phyloP scores from a whole-genome alignment of 2,888 invertebrate species.

The Vesta saturnalis region DNA sequence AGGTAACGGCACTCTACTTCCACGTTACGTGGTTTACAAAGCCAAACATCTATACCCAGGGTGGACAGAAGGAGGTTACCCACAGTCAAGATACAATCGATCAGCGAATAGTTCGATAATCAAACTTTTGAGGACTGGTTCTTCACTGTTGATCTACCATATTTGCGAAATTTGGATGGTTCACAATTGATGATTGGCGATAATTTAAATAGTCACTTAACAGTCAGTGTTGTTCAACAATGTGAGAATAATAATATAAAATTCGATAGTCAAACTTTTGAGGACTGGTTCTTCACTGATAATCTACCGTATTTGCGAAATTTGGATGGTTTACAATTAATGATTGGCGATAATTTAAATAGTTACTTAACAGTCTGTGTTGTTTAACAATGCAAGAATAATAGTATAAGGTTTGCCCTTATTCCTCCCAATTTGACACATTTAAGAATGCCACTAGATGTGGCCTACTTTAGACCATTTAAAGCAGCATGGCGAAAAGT shows the following conservation, averaged over 20 bases:
- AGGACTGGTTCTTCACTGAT: not conserved
- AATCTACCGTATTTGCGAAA: not conserved
- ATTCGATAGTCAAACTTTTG: not conserved
- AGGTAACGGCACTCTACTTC: slow-evolving; percentile 47
- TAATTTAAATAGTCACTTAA: not conserved
- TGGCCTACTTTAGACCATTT: not conserved
- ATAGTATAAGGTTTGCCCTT: not conserved
- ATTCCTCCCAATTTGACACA: not conserved
- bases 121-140: not conserved
- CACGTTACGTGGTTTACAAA: slow-evolving; percentile 52
- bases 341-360: not conserved
- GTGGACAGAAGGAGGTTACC: slow-evolving; percentile 3
- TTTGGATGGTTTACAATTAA: not conserved
- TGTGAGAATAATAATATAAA: not conserved
- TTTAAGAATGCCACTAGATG: not conserved
- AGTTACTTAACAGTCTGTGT: too few species aligned
- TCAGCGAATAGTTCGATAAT: not conserved
- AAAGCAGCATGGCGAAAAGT: slow-evolving; percentile 1
- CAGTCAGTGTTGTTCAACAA: not conserved
- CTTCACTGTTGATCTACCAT: not conserved
- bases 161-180: not conserved
- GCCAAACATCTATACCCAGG: slow-evolving; percentile 37
- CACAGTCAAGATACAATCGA: not conserved
- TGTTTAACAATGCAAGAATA: too few species aligned
- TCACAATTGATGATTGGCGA: not conserved